phyloP scores from a whole-genome alignment of 2,113 vertebrate species.

The Danio rerio region GRCz12tu NC_133192.1:30274501-30275000 shows the following conservation, averaged over 20 bases:
- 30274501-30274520: slow-evolving; percentile 42
- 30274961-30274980: slow-evolving; percentile 36
- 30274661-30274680: slow-evolving; percentile 16
- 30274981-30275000: slow-evolving; percentile 27
- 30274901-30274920: slow-evolving; percentile 53
- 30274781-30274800: slow-evolving; percentile 30
- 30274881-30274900: slow-evolving; percentile 48
- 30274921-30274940: slow-evolving; percentile 55
- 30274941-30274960: slow-evolving; percentile 49
- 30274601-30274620: slow-evolving; percentile 44
- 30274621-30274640: slow-evolving; percentile 31
- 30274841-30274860: slow-evolving; percentile 21
- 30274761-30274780: neutral
- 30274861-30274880: slow-evolving; percentile 34
- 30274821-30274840: neutral
- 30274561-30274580: slow-evolving; percentile 39
- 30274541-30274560: slow-evolving; percentile 46
- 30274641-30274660: slow-evolving; percentile 3
- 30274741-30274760: slow-evolving; percentile 3
- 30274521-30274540: slow-evolving; percentile 50
- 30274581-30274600: slow-evolving; percentile 39
- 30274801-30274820: slow-evolving; percentile 23
- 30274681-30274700: slow-evolving; percentile 35
- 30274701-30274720: neutral
- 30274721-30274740: slow-evolving; percentile 12